Conservation (phyloP, 1,140 invertebrate genomes). For the Leptinotarsa defecta region DNA sequence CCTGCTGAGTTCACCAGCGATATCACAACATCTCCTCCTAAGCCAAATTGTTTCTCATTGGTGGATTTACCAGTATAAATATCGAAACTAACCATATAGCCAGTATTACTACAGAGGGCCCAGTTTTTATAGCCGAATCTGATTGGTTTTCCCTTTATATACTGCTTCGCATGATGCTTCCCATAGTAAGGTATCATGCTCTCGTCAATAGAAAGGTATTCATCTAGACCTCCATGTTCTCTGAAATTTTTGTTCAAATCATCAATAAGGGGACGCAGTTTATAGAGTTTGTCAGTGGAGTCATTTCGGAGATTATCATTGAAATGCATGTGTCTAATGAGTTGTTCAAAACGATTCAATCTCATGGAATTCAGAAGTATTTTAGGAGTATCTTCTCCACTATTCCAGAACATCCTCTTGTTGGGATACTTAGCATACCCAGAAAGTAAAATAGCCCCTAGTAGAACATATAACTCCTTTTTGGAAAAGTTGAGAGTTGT, state of each 20-base stretch:
- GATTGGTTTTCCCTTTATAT: conserved; percentile 34
- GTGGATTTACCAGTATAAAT: conserved; percentile 34
- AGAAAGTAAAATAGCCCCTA: conserved; percentile 36
- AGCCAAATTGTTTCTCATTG: conserved; percentile 31
- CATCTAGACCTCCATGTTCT: conserved; percentile 41
- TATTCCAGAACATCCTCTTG: conserved; percentile 38
- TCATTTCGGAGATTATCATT: conserved; percentile 31
- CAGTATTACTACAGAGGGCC: conserved; percentile 36
- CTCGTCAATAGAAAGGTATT: conserved; percentile 34
- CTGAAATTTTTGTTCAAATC: conserved; percentile 36
- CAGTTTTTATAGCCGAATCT: conserved; percentile 44
- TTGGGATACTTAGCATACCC: conserved; percentile 40
- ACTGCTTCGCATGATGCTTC: conserved; percentile 25
- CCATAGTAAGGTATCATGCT: conserved; percentile 42
- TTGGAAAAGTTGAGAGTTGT: conserved; percentile 21
- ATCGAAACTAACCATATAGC: conserved; percentile 36
- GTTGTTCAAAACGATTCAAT: conserved; percentile 38
- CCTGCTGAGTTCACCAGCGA: neutral
- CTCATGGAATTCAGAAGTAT: conserved; percentile 36
- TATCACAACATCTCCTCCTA: conserved; percentile 40
- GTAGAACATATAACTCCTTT: conserved; percentile 36
- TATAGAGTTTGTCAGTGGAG: conserved; percentile 31
- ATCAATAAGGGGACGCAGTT: conserved; percentile 34
- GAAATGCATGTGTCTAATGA: conserved; percentile 35
- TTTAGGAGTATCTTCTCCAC: conserved; percentile 35